These are phyloP conservation scores for Nymphicus hollandicus DNA, from an alignment of 2,113 vertebrate genomes.

Conservation along the genomic window DNA sequence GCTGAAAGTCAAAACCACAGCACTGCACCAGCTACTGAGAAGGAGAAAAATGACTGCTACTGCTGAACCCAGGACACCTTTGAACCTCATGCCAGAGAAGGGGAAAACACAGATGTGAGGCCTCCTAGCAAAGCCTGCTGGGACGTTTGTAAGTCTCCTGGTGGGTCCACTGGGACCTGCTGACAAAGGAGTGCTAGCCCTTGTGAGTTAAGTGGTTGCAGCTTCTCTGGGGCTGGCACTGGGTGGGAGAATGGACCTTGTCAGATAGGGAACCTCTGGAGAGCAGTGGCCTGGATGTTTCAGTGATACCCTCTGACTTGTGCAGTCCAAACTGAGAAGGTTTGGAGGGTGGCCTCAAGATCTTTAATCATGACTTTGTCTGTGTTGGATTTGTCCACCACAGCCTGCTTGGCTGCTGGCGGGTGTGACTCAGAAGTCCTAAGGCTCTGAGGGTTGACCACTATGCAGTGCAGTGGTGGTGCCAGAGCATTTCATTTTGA, in stretches of 20 bases:
- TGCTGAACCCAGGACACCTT: too few relatives aligned
- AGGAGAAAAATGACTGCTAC: too few relatives aligned
- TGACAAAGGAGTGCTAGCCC: too few relatives aligned
- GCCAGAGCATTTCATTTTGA: background rate
- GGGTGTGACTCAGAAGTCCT: background rate
- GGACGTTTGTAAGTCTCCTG: background rate
- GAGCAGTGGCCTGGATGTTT: background rate
- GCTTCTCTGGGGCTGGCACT: background rate
- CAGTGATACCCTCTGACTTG: background rate
- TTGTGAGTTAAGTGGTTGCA: fast-evolving
- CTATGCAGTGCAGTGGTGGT: fast-evolving
- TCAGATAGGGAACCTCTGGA: background rate
- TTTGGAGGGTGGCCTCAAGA: background rate
- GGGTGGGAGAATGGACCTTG: background rate
- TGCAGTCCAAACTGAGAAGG: background rate
- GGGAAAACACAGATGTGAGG: background rate
- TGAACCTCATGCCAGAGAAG: background rate
- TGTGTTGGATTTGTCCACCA: background rate
- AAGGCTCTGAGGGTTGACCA: background rate
- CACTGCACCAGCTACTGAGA: too few relatives aligned
- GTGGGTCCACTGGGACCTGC: background rate
- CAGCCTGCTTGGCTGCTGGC: background rate
- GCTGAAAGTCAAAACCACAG: too few relatives aligned
- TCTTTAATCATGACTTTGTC: background rate
- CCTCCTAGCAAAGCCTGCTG: background rate